Conservation (phyloP, 64 coral and sea anemone species). For the Dendronephthya gigantea region DNA sequence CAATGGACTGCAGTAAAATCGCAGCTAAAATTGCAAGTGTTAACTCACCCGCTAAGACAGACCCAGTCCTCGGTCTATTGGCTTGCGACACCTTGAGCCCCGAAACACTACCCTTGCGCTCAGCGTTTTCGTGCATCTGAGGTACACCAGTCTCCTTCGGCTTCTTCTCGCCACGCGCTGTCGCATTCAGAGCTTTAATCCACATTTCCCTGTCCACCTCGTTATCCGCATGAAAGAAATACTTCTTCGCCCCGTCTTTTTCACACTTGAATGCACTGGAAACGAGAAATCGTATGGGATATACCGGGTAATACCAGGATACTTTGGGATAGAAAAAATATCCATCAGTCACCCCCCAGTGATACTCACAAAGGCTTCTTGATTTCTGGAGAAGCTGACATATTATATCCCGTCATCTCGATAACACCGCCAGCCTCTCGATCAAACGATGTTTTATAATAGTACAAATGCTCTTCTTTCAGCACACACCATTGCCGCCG, state of each 20-base stretch:
- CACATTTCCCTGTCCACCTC: neutral
- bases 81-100: neutral
- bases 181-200: neutral
- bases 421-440: slow-evolving; percentile 66
- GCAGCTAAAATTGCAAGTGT: no score
- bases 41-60: neutral
- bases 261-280: slow-evolving; percentile 6
- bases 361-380: neutral
- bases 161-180: neutral
- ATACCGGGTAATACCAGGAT: no score
- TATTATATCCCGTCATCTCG: neutral
- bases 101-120: neutral
- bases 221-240: neutral
- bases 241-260: slow-evolving; percentile 1
- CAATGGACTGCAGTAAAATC: no score
- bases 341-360: no score
- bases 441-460: slow-evolving; percentile 93
- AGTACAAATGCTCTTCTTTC: slow-evolving; percentile 82
- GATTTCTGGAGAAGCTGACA: neutral
- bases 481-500: slow-evolving; percentile 86
- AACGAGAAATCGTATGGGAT: neutral
- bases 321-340: no score
- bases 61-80: neutral
- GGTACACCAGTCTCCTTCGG: neutral
- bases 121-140: neutral